Evolutionary conservation across 2,113 vertebrate genomes (phyloP), one percentile per base, ranked within the genome.

Genomic region (Heliornis fulica): DNA sequence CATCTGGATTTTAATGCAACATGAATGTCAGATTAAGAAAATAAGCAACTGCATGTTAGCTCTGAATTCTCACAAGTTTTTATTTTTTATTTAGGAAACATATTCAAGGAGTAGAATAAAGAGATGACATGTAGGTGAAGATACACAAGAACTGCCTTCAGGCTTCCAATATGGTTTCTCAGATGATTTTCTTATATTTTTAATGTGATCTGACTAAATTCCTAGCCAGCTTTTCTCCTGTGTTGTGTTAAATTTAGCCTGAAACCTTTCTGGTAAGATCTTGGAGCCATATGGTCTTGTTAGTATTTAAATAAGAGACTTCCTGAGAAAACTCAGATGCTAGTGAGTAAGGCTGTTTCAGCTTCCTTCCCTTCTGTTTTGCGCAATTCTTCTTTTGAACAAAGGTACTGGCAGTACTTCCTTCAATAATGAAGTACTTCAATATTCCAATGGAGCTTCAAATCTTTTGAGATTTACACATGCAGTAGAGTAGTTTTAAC

Each of bases 261-360:
- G 56, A 94, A 96, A 87, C 60, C 19, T 95, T 84, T 54, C 57
- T 51, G 26, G 38, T 84, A 60, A 82, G 29, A 87, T 93, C 78
- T 84, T 56, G 65, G 90, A 93, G 82, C 74, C 90, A 78, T 89
- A 91, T 87, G 84, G 84, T 84, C 61, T 86, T 46, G 48, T 90
- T 86, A 83, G 86, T 72, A 69, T 92, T 92, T 83, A 89, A 93
- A 90, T 72, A 78, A 68, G 23, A 94, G 34, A 56, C 45, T 81
- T 93, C 74, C 38, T 12, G 87, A 84, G 69, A 91, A 95, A 93
- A 70, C 15, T 65, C 38, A 75, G 60, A 90, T 81, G 38, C 0
- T 13, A 60, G 28, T 61, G 41, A n/a, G 4, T 56, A 80, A 76
- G 53, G 31, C 36, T 76, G 36, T 89, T 95, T 92, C 75, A 53